Conservation (phyloP, 2,888 invertebrate species). For the Chymomyza fuscimana region DNA sequence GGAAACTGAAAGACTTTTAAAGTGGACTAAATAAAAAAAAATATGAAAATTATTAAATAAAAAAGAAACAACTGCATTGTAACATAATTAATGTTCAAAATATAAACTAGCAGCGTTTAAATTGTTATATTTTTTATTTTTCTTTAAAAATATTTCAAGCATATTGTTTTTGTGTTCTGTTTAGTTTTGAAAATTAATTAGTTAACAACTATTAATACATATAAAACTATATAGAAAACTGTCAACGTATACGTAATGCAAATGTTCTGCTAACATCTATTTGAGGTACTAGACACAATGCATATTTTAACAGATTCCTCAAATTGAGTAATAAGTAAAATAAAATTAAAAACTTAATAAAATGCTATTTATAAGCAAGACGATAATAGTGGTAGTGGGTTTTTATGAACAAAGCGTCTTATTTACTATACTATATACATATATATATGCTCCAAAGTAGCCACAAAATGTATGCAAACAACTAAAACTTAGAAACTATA, state of each 20-base stretch:
- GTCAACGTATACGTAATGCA: constrained; percentile 11
- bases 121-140: neutral
- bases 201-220: neutral
- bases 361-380: neutral
- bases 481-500: neutral
- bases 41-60: neutral
- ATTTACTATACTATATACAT: neutral
- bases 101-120: neutral
- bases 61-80: neutral
- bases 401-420: neutral
- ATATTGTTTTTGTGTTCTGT: neutral
- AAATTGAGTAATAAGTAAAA: neutral
- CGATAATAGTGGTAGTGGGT: neutral
- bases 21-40: constrained; percentile 16
- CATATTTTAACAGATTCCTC: neutral
- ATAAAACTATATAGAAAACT: neutral
- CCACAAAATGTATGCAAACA: constrained; percentile 9
- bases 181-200: neutral
- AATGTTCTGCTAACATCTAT: constrained; percentile 7
- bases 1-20: constrained; percentile 20
- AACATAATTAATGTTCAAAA: neutral
- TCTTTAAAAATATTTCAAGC: neutral
- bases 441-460: constrained; percentile 13
- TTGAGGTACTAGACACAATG: neutral
- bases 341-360: neutral